Evolutionary conservation across 2,797 vertebrate genomes (phyloP), one percentile per base, ranked within the genome.

Genomic region (Ispidina lecontei): DNA sequence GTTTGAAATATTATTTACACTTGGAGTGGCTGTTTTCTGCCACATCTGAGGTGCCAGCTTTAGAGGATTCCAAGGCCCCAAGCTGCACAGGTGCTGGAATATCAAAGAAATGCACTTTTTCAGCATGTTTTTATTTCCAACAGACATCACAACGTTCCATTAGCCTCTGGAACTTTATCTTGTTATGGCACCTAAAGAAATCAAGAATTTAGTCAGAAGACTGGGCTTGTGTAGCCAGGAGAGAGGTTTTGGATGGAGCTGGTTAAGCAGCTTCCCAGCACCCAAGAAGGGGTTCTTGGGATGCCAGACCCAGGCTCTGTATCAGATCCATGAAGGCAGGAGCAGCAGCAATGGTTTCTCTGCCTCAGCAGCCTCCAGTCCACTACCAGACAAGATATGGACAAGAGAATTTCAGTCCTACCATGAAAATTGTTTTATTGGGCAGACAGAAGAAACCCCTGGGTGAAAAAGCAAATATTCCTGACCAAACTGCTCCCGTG

Each of bases 391-490:
- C 41, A 82, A 37, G n/a, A 73, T 16, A 88, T 0, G 1, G 31
- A 52, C 2, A 1, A 68, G 21, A 31, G 68, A 88, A 88, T 86
- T 75, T 92, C 41, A 73, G 33, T 79, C 68, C 84, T 76, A 83
- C 31, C 65, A 20, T 76, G 80, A 70, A 56, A 91, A 93, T 79
- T 90, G 86, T 67, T 90, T 95, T 89, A 86, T 86, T 91, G 91
- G 90, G 74, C 90, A 90, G 87, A 93, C 79, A 80, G 80, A 93
- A 93, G 81, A 77, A 88, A 91, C 62, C 71, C 62, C 64, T 56
- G 71, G 86, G 80, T 87, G 81, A 87, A 94, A 94, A 95, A 93
- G 63, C 84, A 93, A 90, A 90, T 83, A 91, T 69, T 95, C 47
- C 54, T 85, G 84, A 95, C 76, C 41, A 39, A 91, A 90, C 65